Evolutionary conservation across 2,113 vertebrate species (phyloP), one percentile per base, ranked within the genome.

Genomic region (Corythornis cristatus): DNA sequence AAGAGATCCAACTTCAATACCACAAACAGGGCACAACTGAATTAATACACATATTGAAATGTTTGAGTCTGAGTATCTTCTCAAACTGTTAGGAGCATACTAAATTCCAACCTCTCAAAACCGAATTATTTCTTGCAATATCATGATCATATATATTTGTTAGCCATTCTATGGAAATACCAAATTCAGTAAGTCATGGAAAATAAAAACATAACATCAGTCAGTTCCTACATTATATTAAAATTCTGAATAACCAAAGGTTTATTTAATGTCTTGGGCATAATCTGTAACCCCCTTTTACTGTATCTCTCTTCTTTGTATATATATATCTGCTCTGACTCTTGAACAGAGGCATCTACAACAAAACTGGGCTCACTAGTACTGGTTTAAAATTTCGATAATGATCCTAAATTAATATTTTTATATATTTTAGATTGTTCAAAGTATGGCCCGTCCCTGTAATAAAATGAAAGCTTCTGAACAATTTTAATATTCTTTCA

Each of bases 311-410:
- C 14, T 35, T 22, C 6, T 25, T 56, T 62, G 19, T 5, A 57
- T 1, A 0, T 25, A 5, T 33, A 54, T 1, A 0, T 23, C 4
- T 33, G 40, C 0, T 2, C 15, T 48, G 56, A 60, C 8, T 64
- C 10, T 71, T 76, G 25, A 4, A 7, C 21, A 81, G 64, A 3
- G 3, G 12, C 31, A 89, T 31, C 46, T 45, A 40, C 48, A 73
- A 57, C 20, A 89, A 60, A 67, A 42, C 8, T 15, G 29, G 42
- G 3, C 21, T 62, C 25, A 54, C 8, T 31, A 40, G 12, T 14
- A 43, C 17, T 54, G 4, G 7, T 56, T 92, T 33, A 62, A 19
- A 64, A 72, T 61, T 74, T 60, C 65, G n/a, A 50, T 45, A 61
- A 60, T 15, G 3, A 45, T 15, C 4, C 6, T 67, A 65, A 77